Evolutionary conservation across 1,140 invertebrate genomes (phyloP).

Genomic region (Caenorhabditis latens): DNA sequence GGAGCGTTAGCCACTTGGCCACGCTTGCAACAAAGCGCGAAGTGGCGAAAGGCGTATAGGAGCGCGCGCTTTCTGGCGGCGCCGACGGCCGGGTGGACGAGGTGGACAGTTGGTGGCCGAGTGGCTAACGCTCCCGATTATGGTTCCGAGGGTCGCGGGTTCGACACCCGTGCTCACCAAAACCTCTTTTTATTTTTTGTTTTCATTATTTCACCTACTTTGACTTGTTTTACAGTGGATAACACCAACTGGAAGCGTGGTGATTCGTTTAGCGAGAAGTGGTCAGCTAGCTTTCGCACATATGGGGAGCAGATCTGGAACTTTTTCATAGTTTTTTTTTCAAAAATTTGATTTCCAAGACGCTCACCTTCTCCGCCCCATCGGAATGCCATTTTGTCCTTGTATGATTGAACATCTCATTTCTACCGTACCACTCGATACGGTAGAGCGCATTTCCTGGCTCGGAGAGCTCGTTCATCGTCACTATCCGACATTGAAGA

Average conservation of each 20-base stretch:
- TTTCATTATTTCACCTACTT: constrained; percentile 30
- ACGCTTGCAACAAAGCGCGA: too few species aligned
- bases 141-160: too few species aligned
- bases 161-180: too few species aligned
- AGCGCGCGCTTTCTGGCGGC: too few species aligned
- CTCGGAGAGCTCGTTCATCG: constrained; percentile 69
- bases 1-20: too few species aligned
- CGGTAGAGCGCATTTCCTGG: constrained; percentile 69
- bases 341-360: neutral
- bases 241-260: constrained; percentile 65
- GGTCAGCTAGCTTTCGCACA: constrained; percentile 54
- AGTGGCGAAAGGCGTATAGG: too few species aligned
- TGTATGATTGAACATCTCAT: constrained; percentile 68
- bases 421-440: constrained; percentile 75
- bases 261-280: constrained; percentile 61
- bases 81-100: too few species aligned
- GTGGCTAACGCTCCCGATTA: too few species aligned
- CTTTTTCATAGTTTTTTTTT: neutral
- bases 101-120: too few species aligned
- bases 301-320: constrained; percentile 67
- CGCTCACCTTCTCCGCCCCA: constrained; percentile 73
- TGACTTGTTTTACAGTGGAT: constrained; percentile 67
- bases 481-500: constrained; percentile 70
- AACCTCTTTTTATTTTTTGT: too few species aligned
- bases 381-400: constrained; percentile 71